Evolutionary conservation across 2,888 invertebrate species (phyloP), one percentile per base, ranked within the genome.

Genomic region (Gibbula magus): DNA sequence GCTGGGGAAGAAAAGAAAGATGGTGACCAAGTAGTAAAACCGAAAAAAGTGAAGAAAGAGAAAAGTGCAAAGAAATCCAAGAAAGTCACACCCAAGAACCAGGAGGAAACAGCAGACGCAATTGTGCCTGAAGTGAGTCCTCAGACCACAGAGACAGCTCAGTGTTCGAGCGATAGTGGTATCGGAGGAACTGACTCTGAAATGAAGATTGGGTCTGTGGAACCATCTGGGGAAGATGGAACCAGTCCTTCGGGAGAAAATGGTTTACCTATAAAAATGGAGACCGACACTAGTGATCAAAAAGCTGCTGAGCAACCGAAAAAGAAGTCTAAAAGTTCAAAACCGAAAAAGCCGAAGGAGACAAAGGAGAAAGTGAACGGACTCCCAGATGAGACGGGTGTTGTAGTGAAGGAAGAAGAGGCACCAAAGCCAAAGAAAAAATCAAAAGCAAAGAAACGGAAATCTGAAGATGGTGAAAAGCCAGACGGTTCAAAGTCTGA

Each of bases 261-360:
- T 10, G 61, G 29, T 20, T 13, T 22, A 29, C 61, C 20, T 20
- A 20, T 22, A 25, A 74, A 74, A 74, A 39, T 51, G 32, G 51
- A 53, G 18, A 56, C 75, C 5, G n/a, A 53, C 0, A 29, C 56
- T 29, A 32, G 18, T 29, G 35, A n/a, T 7, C 54, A 76, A 56
- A 76, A 54, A 20, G 18, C 75, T 29, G 32, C 75, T 29, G 54
- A 76, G 32, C 54, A 45, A 10, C 22, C 29, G 3, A 76, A 83
- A 78, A 85, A 82, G 77, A 75, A 67, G 20, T 81, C 29, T 75
- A 84, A 78, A 81, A 25, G 45, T 74, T 25, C 74, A 7, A 74
- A 74, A 51, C 20, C 39, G 13, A 74, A 51, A 52, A 74, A 74
- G 51, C 51, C 51, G 13, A 74, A 74, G 51, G 74, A 74, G 5